A percentile compares a stretch with the other conserved stretches of the same genome.
These are phyloP conservation scores for Achlya flavicornis DNA, from an alignment of 2,888 invertebrate species.

Conservation along the genomic window DNA sequence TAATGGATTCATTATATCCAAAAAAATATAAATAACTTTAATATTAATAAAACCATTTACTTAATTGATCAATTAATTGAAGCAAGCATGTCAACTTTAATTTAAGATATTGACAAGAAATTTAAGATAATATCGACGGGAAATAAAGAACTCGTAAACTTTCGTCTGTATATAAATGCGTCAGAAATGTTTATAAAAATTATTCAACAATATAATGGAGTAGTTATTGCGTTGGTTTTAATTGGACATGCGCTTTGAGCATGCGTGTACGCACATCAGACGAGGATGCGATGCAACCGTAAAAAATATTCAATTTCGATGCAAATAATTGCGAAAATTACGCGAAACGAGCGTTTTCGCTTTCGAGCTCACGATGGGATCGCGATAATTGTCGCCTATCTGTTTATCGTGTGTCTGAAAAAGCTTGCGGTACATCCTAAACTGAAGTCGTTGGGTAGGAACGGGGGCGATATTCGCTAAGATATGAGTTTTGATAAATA, in stretches of 20 bases:
- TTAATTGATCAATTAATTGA: not conserved
- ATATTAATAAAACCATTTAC: not conserved
- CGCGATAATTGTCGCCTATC: slow-evolving; percentile 65
- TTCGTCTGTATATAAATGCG: not conserved
- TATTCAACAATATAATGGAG: slow-evolving; percentile 40
- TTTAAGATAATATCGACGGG: not conserved
- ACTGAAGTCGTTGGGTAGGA: slow-evolving; percentile 28
- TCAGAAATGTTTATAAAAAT: slow-evolving; percentile 32
- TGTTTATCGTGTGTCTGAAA: slow-evolving; percentile 57
- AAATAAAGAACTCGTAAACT: not conserved
- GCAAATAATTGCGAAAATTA: slow-evolving; percentile 70
- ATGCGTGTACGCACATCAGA: slow-evolving; percentile 72
- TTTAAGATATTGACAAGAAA: slow-evolving; percentile 5
- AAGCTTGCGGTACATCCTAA: slow-evolving; percentile 72
- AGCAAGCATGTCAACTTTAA: not conserved
- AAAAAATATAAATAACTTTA: not conserved
- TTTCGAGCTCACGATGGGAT: slow-evolving; percentile 66
- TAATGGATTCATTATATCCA: not conserved
- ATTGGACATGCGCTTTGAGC: slow-evolving; percentile 69
- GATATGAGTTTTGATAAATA: slow-evolving; percentile 61
- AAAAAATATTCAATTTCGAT: slow-evolving; percentile 70
- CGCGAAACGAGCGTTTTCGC: slow-evolving; percentile 61
- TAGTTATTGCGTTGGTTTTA: slow-evolving; percentile 51
- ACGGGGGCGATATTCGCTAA: slow-evolving; percentile 36
- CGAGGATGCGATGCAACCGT: slow-evolving; percentile 47